Evolutionary conservation across 2,797 vertebrate genomes (phyloP).

Genomic region (Gouania willdenowi): DNA sequence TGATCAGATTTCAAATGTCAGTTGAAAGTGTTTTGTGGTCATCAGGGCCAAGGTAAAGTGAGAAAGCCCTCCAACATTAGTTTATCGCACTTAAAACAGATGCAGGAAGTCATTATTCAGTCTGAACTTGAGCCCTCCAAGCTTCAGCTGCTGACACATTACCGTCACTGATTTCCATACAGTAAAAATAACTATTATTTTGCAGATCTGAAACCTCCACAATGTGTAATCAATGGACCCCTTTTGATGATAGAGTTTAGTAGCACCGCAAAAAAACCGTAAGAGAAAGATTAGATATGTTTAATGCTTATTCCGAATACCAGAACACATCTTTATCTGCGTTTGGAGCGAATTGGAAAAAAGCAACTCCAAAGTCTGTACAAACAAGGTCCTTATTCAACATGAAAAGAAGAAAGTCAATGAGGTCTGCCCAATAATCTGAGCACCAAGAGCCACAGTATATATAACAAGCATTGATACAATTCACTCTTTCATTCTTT

Average conservation of each 20-base stretch:
- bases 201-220: constrained; percentile 11
- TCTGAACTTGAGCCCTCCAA: constrained; percentile 30
- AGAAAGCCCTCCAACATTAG: constrained; percentile 23
- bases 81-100: constrained; percentile 31
- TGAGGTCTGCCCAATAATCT: constrained; percentile 61
- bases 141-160: constrained; percentile 34
- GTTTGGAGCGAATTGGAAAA: constrained; percentile 58
- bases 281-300: constrained; percentile 69
- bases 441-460: constrained; percentile 53
- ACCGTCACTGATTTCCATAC: constrained; percentile 27
- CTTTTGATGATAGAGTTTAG: constrained; percentile 26
- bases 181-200: constrained; percentile 10
- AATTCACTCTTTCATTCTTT: constrained; percentile 32
- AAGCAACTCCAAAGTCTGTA: constrained; percentile 56
- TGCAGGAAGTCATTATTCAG: constrained; percentile 25
- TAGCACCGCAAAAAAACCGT: constrained; percentile 71
- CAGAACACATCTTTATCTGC: constrained; percentile 65
- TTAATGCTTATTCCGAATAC: constrained; percentile 57
- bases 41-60: constrained; percentile 13
- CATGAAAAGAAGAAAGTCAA: constrained; percentile 18
- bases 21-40: constrained; percentile 11
- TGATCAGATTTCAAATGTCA: constrained; percentile 13
- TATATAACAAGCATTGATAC: constrained; percentile 10
- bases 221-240: constrained; percentile 17
- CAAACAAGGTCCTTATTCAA: constrained; percentile 53